Evolutionary conservation across 2,113 vertebrate species (phyloP).

Genomic region (Austrofundulus limnaeus): DNA sequence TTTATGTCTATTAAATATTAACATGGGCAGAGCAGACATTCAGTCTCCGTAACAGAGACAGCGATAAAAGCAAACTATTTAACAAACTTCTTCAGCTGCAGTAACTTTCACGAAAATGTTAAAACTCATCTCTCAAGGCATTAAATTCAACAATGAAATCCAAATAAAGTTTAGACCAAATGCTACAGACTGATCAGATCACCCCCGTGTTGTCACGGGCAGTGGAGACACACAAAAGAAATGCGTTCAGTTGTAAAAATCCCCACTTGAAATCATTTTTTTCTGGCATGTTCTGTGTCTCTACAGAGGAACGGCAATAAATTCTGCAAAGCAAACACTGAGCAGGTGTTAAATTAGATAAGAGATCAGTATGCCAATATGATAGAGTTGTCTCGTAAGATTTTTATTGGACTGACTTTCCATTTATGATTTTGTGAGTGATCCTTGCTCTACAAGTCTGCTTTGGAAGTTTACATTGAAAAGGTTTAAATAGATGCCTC

Average conservation of each 20-base stretch:
- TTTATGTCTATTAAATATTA: background rate
- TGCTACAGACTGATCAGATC: background rate
- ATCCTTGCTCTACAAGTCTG: constrained; percentile 44
- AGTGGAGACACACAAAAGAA: constrained; percentile 8
- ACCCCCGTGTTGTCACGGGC: constrained; percentile 16
- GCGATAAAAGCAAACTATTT: background rate
- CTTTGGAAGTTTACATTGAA: constrained; percentile 35
- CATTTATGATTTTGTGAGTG: constrained; percentile 28
- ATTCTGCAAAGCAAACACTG: constrained; percentile 21
- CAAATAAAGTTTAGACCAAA: constrained; percentile 1
- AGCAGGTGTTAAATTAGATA: constrained; percentile 33
- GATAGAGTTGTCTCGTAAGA: background rate
- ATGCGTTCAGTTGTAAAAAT: constrained; percentile 16
- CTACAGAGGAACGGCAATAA: constrained; percentile 26
- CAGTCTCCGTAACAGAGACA: background rate
- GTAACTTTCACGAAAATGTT: background rate
- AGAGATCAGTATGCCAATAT: background rate
- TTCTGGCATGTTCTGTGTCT: constrained; percentile 20
- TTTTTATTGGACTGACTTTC: constrained; percentile 31
- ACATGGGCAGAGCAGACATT: background rate
- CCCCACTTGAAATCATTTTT: constrained; percentile 5
- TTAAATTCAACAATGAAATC: constrained; percentile 2
- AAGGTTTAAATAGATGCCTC: constrained; percentile 58
- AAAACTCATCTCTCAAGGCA: background rate
- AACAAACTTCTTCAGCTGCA: background rate